phyloP scores from a whole-genome alignment of 2,888 invertebrate genomes.

The Litoditis marina region DNA sequence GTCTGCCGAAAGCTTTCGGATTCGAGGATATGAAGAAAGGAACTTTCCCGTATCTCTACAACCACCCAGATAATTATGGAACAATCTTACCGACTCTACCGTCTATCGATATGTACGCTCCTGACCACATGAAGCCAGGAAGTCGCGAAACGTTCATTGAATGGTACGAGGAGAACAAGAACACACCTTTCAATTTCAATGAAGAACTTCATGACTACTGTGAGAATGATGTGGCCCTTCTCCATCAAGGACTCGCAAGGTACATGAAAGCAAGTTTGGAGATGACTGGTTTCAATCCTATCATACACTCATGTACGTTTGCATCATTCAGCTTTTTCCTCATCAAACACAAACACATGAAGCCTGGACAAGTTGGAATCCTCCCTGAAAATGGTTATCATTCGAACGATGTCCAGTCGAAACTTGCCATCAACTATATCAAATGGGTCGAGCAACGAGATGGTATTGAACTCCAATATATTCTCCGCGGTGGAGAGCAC shows the following conservation, averaged over 20 bases:
- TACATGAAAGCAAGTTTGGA: too few species aligned
- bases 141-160: not conserved
- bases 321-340: too few species aligned
- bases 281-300: too few species aligned
- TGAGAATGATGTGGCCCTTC: not conserved
- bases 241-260: not conserved
- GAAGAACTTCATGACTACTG: not conserved
- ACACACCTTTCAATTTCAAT: slow-evolving; percentile 2
- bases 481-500: too few species aligned
- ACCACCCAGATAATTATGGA: slow-evolving; percentile 2
- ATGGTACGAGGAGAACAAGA: slow-evolving; percentile 1
- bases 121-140: not conserved
- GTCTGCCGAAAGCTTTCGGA: not conserved
- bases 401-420: too few species aligned
- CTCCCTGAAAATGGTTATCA: too few species aligned
- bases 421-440: too few species aligned
- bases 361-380: too few species aligned
- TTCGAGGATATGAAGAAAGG: not conserved
- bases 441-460: too few species aligned
- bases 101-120: not conserved
- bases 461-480: too few species aligned
- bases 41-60: slow-evolving; percentile 8
- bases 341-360: too few species aligned
- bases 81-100: not conserved
- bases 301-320: too few species aligned